These are phyloP conservation scores for Salminus brasiliensis DNA, from an alignment of 2,113 vertebrate genomes.

Conservation along the genomic window DNA sequence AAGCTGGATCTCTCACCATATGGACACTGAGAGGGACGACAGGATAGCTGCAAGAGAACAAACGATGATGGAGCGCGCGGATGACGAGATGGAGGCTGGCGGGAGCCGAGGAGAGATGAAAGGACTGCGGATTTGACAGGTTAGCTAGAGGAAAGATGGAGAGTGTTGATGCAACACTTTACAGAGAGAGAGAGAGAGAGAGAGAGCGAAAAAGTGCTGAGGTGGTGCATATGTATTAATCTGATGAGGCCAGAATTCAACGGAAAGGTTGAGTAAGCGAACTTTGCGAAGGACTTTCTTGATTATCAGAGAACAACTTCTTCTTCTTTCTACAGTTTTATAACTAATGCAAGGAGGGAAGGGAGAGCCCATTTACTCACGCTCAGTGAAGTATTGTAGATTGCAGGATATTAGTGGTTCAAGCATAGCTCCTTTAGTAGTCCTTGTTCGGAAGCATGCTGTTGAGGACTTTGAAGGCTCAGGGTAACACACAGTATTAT, in stretches of 20 bases:
- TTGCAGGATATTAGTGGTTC: conserved; percentile 18
- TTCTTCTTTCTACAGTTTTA: neutral
- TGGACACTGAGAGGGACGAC: neutral
- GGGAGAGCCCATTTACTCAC: neutral
- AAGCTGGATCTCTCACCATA: neutral
- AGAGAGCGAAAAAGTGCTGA: neutral
- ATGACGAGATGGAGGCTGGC: neutral
- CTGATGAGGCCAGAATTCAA: conserved; percentile 10
- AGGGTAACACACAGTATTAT: conserved; percentile 19
- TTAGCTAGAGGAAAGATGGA: neutral
- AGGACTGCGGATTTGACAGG: neutral
- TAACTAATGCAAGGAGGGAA: neutral
- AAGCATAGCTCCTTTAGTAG: conserved; percentile 36
- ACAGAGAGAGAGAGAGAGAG: conserved; percentile 6
- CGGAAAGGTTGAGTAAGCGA: neutral
- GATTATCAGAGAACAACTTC: neutral
- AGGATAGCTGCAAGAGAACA: neutral
- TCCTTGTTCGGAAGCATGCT: conserved; percentile 35
- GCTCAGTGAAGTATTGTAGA: neutral
- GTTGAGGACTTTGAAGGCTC: conserved; percentile 3
- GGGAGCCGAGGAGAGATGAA: neutral
- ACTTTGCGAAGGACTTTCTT: neutral
- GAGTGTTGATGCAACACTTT: conserved; percentile 12
- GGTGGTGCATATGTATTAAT: neutral
- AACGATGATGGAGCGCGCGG: neutral